Conservation (phyloP, 2,113 vertebrate species). For the Microtus montanus region DNA sequence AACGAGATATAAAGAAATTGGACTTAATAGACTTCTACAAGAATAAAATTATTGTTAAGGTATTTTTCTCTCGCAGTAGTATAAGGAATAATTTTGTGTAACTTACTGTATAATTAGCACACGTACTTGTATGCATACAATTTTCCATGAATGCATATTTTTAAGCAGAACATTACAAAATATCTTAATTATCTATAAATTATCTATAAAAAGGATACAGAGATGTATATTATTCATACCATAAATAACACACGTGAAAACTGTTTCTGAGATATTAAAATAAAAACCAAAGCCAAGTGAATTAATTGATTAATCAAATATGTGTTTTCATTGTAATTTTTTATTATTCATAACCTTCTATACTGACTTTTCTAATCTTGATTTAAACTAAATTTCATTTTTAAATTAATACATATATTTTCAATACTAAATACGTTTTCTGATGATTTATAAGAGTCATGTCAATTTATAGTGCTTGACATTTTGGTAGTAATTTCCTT, state of each 20-base stretch:
- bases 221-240: neutral
- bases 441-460: neutral
- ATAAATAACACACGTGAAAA: neutral
- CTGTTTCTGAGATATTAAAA: constrained; percentile 4
- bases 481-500: neutral
- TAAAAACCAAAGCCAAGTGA: constrained; percentile 20
- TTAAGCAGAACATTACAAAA: neutral
- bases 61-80: neutral
- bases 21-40: neutral
- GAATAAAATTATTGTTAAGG: neutral
- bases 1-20: neutral
- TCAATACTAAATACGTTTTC: neutral
- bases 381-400: neutral
- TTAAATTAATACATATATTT: neutral
- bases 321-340: neutral
- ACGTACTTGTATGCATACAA: neutral
- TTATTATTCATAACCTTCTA: neutral
- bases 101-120: neutral
- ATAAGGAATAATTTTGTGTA: neutral
- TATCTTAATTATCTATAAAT: neutral
- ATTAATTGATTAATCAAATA: neutral
- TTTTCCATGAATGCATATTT: neutral
- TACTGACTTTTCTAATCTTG: neutral
- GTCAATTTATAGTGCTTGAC: neutral
- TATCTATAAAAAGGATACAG: neutral